Evolutionary conservation across 2,888 invertebrate species (phyloP).

Genomic region (Drosophila gaucha): DNA sequence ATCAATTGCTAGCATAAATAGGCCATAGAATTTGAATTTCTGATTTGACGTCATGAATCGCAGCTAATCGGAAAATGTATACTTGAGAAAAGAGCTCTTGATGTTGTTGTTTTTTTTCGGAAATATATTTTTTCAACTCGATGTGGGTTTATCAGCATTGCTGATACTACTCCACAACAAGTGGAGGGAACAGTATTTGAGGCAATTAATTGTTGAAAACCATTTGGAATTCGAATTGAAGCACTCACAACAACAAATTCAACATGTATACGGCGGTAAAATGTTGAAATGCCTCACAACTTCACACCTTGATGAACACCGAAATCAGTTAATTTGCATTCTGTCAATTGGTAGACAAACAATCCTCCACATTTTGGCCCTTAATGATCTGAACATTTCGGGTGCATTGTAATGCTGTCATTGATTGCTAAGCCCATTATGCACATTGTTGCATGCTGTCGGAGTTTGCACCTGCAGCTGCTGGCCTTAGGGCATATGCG

Average conservation of each 20-base stretch:
- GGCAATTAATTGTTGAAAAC: constrained; percentile 58
- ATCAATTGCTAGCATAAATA: constrained; percentile 57
- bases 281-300: constrained; percentile 12
- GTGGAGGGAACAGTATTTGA: constrained; percentile 37
- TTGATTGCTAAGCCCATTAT: constrained; percentile 31
- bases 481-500: background rate
- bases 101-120: background rate
- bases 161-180: constrained; percentile 10
- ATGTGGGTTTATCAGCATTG: constrained; percentile 22
- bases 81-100: constrained; percentile 27
- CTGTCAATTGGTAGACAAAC: constrained; percentile 59
- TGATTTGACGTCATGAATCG: constrained; percentile 56
- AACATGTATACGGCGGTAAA: constrained; percentile 71
- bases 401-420: constrained; percentile 26
- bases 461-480: constrained; percentile 22
- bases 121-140: constrained; percentile 10
- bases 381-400: constrained; percentile 23
- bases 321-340: constrained; percentile 52
- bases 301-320: constrained; percentile 37
- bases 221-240: constrained; percentile 34
- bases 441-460: background rate
- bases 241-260: constrained; percentile 49
- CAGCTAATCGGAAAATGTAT: constrained; percentile 48
- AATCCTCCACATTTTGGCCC: constrained; percentile 1
- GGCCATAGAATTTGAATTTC: constrained; percentile 13